These are phyloP conservation scores for Osedax frankpressi DNA, from an alignment of 2,888 invertebrate genomes.

Conservation along the genomic window DNA sequence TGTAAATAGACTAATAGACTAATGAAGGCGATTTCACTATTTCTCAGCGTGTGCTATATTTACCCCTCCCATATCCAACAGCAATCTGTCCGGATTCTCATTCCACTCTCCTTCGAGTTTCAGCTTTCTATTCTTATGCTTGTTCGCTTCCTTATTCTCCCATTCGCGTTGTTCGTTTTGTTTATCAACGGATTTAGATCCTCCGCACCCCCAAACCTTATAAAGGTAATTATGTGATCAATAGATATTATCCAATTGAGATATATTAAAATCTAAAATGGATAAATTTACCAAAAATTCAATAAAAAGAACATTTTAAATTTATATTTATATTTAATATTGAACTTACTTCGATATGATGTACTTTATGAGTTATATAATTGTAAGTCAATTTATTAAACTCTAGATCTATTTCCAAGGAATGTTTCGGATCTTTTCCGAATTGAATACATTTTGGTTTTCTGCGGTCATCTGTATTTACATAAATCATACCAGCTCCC, in stretches of 20 bases:
- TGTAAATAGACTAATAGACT: background rate
- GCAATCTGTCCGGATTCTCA: constrained; percentile 83
- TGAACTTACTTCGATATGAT: background rate
- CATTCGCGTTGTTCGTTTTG: constrained; percentile 80
- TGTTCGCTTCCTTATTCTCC: constrained; percentile 77
- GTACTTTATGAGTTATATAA: background rate
- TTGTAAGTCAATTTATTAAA: background rate
- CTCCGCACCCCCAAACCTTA: constrained; percentile 51
- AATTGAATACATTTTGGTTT: constrained; percentile 13
- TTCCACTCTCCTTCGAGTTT: constrained; percentile 82
- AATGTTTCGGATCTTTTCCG: constrained; percentile 10
- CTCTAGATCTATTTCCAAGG: constrained; percentile 11
- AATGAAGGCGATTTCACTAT: constrained; percentile 2
- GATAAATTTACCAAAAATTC: too few relatives aligned
- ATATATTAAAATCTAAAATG: too few relatives aligned
- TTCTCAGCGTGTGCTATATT: constrained; percentile 32
- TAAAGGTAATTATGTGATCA: too few relatives aligned
- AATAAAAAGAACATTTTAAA: too few relatives aligned
- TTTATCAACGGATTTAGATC: constrained; percentile 50
- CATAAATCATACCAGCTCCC: constrained; percentile 6
- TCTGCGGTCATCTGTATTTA: constrained; percentile 6
- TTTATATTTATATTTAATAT: too few relatives aligned
- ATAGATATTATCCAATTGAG: too few relatives aligned
- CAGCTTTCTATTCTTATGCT: constrained; percentile 48
- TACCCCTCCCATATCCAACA: constrained; percentile 69